A percentile compares a stretch with the other conserved stretches of the same genome.
Conservation (phyloP, 1,140 invertebrate genomes). For the Heliconius congener region DNA sequence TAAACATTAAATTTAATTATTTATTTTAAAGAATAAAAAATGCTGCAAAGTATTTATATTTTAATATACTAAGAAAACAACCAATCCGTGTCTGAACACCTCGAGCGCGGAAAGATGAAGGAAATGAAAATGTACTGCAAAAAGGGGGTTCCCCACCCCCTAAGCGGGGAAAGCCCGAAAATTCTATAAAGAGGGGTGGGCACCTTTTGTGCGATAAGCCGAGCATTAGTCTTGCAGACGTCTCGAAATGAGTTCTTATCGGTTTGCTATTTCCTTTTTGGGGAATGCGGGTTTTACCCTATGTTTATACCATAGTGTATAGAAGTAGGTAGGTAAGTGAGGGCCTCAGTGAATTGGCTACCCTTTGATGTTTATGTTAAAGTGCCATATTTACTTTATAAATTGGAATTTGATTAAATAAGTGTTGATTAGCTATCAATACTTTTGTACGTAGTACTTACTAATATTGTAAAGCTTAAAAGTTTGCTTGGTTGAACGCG, state of each 20-base stretch:
- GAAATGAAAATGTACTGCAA: conserved; percentile 81
- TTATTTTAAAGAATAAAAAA: neutral
- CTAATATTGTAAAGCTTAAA: too few species aligned
- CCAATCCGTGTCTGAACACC: conserved; percentile 57
- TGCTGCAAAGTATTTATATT: neutral
- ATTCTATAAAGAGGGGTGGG: conserved; percentile 75
- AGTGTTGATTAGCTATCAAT: neutral
- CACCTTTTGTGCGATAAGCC: conserved; percentile 77
- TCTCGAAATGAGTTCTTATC: conserved; percentile 72
- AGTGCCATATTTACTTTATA: neutral
- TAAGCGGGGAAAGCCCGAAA: conserved; percentile 63
- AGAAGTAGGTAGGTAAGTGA: conserved; percentile 5
- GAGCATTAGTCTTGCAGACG: conserved; percentile 73
- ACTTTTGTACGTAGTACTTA: too few species aligned
- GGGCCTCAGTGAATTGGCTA: neutral
- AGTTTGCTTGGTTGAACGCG: too few species aligned
- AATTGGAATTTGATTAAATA: neutral
- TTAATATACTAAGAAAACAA: neutral
- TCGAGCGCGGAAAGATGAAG: conserved; percentile 79
- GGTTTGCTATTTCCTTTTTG: conserved; percentile 65
- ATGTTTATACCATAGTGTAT: conserved; percentile 22
- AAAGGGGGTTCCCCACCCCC: conserved; percentile 65
- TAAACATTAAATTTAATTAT: too few species aligned
- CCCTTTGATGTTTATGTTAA: conserved; percentile 12
- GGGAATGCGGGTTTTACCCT: conserved; percentile 57